Conservation (phyloP, 2,888 invertebrate genomes). For the Raillietiella orientalis region DNA sequence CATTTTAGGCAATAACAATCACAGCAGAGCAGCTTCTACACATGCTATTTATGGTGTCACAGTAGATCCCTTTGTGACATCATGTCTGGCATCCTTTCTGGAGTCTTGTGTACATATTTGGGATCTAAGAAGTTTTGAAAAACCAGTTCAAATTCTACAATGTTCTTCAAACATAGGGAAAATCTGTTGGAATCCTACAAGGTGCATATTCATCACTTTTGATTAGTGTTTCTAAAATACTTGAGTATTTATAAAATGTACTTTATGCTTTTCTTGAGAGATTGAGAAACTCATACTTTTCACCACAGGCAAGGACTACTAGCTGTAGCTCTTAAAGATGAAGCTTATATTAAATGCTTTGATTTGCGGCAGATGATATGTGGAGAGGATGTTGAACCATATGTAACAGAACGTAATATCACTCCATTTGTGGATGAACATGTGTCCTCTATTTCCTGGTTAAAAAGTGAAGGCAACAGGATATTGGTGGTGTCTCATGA, state of each 20-base stretch:
- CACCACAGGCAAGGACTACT: too few relatives aligned
- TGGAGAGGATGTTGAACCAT: slow-evolving; percentile 34
- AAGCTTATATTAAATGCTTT: too few relatives aligned
- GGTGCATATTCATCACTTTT: slow-evolving; percentile 21
- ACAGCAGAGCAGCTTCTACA: slow-evolving; percentile 23
- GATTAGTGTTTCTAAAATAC: too few relatives aligned
- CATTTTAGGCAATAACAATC: too few relatives aligned
- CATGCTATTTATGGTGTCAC: slow-evolving; percentile 54
- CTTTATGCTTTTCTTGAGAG: too few relatives aligned
- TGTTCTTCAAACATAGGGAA: slow-evolving; percentile 28
- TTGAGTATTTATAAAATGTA: too few relatives aligned
- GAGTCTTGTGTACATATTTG: slow-evolving; percentile 53
- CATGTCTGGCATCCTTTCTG: slow-evolving; percentile 47
- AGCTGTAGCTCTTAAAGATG: too few relatives aligned
- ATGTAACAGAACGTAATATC: slow-evolving; percentile 30
- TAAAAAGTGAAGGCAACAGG: too few relatives aligned
- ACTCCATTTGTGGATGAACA: slow-evolving; percentile 8
- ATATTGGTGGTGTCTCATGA: too few relatives aligned
- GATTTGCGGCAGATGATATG: too few relatives aligned
- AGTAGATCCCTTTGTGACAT: slow-evolving; percentile 38
- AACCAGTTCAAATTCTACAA: slow-evolving; percentile 37
- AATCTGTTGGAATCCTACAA: slow-evolving; percentile 63
- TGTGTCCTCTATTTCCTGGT: too few relatives aligned
- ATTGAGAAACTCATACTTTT: too few relatives aligned
- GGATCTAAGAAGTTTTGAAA: slow-evolving; percentile 58